Base-by-base conservation (phyloP, 2,888 invertebrate genomes). In the Ophonus ardosiacus region DNA sequence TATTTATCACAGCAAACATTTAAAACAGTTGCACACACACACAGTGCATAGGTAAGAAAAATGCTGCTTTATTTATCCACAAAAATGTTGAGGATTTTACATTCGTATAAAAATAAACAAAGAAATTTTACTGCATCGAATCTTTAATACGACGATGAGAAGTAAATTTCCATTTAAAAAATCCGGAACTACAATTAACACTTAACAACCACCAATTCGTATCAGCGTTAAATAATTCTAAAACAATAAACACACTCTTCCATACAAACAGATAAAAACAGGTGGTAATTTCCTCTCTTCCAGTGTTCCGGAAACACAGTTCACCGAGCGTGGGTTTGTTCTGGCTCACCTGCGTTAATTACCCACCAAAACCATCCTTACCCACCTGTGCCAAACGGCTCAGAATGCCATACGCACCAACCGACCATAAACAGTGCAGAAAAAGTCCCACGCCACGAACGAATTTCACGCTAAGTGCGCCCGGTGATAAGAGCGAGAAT, bases 251-350 rank as follows among this genome's bases (percentile, higher is more conserved):
- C 43, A 51, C 43, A 51, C 10, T 51, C 43, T 51, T 51, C 43
- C 43, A 51, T 51, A 51, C 43, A 51, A 51, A 76, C 43, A 76
- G 43, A 21, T 56, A 78, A 78, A 76, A 78, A 78, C 78, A 78
- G 78, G 78, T 78, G 78, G 78, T 78, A 78, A 78, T 78, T 78
- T 57, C 56, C 56, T 24, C 31, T 56, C 78, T 18, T 74, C 43
- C 74, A 51, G 21, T 15, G 57, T 78, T 57, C 78, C 78, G 78
- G 78, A 78, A 78, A 78, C 21, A 56, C 57, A 56, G 56, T 78
- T 57, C 78, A 31, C 13, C 18, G 56, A 78, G 78, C 57, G 78
- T 78, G 78, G 78, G 56, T 24, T 24, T 51, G 43, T 51, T 51
- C 43, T 56, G 56, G 40, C 56, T 57, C 78, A 57, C 78, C 57